Base-by-base conservation (phyloP, 2,113 vertebrate genomes). In the Capricornis sumatraensis region DNA sequence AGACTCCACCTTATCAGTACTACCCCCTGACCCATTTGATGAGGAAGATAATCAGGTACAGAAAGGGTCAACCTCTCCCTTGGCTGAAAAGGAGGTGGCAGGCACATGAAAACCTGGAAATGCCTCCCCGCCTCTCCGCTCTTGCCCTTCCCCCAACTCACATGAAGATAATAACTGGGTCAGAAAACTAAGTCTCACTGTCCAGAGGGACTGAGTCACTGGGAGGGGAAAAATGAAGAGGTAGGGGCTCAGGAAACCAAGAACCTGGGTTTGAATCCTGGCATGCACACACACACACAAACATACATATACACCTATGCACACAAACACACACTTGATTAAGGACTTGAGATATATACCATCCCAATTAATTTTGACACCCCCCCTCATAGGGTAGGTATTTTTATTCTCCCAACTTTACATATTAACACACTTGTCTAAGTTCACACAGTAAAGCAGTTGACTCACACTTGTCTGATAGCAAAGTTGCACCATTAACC, bases 161-260 rank as follows among this genome's bases (percentile, higher is more conserved):
- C 23, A 93, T 71, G 62, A 88, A 92, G 86, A 40, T 60, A n/a
- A 58, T 67, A 94, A 86, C 52, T 84, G 79, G 94, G 40, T 87
- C 96, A 96, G 47, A 95, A 81, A 58, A 55, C 23, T 9, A 40
- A 95, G 40, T 52, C 91, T 33, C 43, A 25, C 62, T 94, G n/a
- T 50, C 78, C 62, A 64, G 78, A 85, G 27, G 12, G 33, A 79
- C 78, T 93, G 96, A 97, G 86, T 95, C 97, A 96, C 82, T 11
- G 47, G 25, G n/a, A 96, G 13, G n/a, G 19, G 7, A 11, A 23
- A 85, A 91, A 91, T 23, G 52, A 95, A 71, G 7, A 55, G 50
- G 19, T 47, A 15, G 57, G 53, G 87, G 27, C 36, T 83, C 43
- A 47, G 91, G 82, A 95, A 92, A 81, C n/a, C 28, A 87, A 90